A percentile compares a stretch with the other conserved stretches of the same genome.
Conservation (phyloP, 2,888 invertebrate species). For the Agrotis segetum region DNA sequence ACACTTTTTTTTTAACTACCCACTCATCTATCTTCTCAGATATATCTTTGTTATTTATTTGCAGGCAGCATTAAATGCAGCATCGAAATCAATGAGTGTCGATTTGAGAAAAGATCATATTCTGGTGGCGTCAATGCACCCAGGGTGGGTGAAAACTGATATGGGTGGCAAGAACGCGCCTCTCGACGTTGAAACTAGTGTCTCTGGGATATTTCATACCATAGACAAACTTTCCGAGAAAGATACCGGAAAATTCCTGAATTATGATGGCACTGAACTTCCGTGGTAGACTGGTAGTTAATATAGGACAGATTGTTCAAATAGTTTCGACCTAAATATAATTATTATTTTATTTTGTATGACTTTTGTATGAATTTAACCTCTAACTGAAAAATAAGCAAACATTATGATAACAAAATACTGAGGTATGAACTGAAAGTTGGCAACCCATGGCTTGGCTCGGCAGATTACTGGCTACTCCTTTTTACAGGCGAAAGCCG, state of each 20-base stretch:
- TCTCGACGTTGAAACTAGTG: conserved; percentile 93
- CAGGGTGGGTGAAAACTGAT: conserved; percentile 97
- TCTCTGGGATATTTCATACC: conserved; percentile 92
- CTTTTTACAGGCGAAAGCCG: too few species aligned
- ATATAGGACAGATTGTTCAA: not conserved
- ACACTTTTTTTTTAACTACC: not conserved
- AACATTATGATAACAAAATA: not conserved
- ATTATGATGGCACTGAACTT: conserved; percentile 94
- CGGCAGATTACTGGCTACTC: too few species aligned
- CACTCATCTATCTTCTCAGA: too few species aligned
- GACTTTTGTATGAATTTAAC: conserved; percentile 10
- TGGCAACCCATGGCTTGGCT: too few species aligned
- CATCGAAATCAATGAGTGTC: conserved; percentile 95
- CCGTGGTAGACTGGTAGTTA: conserved; percentile 95
- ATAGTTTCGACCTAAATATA: conserved; percentile 12
- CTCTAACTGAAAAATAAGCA: not conserved
- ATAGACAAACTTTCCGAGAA: conserved; percentile 91
- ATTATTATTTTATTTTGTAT: conserved; percentile 5
- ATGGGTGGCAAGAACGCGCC: conserved; percentile 97
- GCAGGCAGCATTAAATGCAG: conserved; percentile 96
- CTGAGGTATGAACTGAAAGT: too few species aligned
- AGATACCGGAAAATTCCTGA: conserved; percentile 94
- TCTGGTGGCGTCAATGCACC: conserved; percentile 94
- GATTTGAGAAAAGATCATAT: conserved; percentile 95
- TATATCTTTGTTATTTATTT: conserved; percentile 29